Evolutionary conservation across 2,797 vertebrate species (phyloP), one percentile per base, ranked within the genome.

Genomic region (Pteropus rufus): DNA sequence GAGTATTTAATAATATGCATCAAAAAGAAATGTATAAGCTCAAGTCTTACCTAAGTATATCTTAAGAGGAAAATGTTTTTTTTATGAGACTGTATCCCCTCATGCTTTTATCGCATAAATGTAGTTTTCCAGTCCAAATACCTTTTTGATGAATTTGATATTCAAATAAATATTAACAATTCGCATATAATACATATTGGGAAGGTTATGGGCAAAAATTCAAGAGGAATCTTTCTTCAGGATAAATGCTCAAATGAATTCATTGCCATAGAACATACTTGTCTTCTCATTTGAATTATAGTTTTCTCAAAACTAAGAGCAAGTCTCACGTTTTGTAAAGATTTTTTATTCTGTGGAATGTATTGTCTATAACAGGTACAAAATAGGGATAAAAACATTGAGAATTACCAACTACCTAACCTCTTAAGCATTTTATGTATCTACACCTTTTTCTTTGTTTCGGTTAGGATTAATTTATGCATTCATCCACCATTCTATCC

Each of bases 151-250:
- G 36, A n/a, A 88, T 90, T 93, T 93, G 34, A 62, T 81, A 93
- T 87, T 92, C n/a, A 88, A 94, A 58, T 90, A 88, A 81, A 92
- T 73, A 93, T 60, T 96, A 90, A 76, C 41, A 88, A 93, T 54
- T 91, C 39, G 87, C 7, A 56, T 54, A 24, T 7, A 54, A 14
- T 75, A 34, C 11, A 79, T 58, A 54, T n/a, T 77, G 58, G 23
- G 26, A 85, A 84, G 14, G 36, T 60, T 83, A 62, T 89, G n/a
- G 31, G 7, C 83, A 60, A 85, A 91, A 52, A 81, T 89, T 72
- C 3, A 69, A 87, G 34, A 62, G 26, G 36, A 94, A 85, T 46
- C 0, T 16, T 75, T 41, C 82, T 93, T 77, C 36, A 73, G n/a
- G 10, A 12, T 41, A 83, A 46, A 46, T 76, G 10, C 7, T 80